Evolutionary conservation across 1,140 invertebrate species (phyloP), one percentile per base, ranked within the genome.

Genomic region (Tetramorium parvispinum): DNA sequence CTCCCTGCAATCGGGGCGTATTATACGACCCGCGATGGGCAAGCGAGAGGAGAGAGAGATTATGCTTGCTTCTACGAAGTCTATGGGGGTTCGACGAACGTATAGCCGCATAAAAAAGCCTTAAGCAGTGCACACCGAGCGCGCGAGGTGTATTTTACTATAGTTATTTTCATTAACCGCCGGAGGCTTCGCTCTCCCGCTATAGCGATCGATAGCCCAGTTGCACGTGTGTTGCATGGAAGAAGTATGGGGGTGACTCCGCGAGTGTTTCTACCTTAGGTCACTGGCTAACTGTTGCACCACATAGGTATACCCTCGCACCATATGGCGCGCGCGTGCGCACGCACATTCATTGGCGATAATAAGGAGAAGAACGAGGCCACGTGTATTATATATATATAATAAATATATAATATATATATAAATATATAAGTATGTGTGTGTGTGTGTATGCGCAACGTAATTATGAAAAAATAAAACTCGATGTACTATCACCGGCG

Each of bases 151-250:
- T 83, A 63, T 63, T 53, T 53, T 68, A 75, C 73, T 79, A 91
- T 85, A 88, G 90, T 93, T 94, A 93, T 94, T 94, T 92, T 93
- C 92, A 94, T 94, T 94, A 94, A 95, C 87, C 92, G 90, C 77
- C 91, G 83, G 93, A 92, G 68, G 92, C 92, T 93, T 93, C 92
- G 88, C 91, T 92, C 91, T 92, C 91, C 88, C 86, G 81, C 89
- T 91, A 92, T 85, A 91, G 24, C 88, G 88, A 95, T 94, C 94
- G 94, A 95, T 95, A 95, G 94, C 93, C 93, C 94, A 95, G 93
- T 95, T 94, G 93, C 93, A 94, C 92, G 93, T 94, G 93, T 92
- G 92, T 92, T 87, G 92, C 91, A 93, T 92, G 91, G 93, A 94
- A 83, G 68, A 75, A 92, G 92, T 85, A 89, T 88, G 87, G 71